Evolutionary conservation across 2,797 vertebrate species (phyloP), one percentile per base, ranked within the genome.

Genomic region (Alca torda): DNA sequence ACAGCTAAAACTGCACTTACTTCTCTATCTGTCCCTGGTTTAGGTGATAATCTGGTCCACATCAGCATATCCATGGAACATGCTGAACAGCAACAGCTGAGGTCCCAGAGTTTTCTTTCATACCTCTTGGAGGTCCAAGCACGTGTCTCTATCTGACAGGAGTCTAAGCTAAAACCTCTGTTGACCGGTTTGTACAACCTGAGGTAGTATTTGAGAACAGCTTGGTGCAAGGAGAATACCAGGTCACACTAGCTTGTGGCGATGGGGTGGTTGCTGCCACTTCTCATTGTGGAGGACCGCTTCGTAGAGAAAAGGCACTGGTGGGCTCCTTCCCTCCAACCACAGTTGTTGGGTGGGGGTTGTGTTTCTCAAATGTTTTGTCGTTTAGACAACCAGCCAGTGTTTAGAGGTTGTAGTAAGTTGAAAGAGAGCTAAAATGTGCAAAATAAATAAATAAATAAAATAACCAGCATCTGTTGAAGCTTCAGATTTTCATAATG

Each of bases 321-420:
- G 14, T 11, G 76, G 37, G 13, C 56, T 61, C 46, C 16, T 30
- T 13, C 21, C 57, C 35, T 87, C 24, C 50, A 69, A 23, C 72
- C 35, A 11, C 0, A 0, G 3, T 37, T 37, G 10, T 13, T n/a
- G 23, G 3, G 7, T 10, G 33, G 16, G 11, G 8, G 2, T 21
- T 13, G 7, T n/a, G 18, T 67, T 82, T 77, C 78, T 70, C 54
- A 57, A n/a, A 35, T 33, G 24, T n/a, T 74, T 46, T 64, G 35
- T 39, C n/a, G 23, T 81, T 87, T 41, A 64, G 57, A n/a, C 35
- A 57, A 15, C 13, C 43, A 33, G 68, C 8, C 24, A 57, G 11
- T 24, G 9, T 65, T 79, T 41, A 61, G 57, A 59, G 23, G 19
- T 78, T 9, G 59, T 13, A 28, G 15, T 25, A 24, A 39, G 21